phyloP scores from a whole-genome alignment of 2,113 vertebrate genomes.

The Grantiella picta region DNA sequence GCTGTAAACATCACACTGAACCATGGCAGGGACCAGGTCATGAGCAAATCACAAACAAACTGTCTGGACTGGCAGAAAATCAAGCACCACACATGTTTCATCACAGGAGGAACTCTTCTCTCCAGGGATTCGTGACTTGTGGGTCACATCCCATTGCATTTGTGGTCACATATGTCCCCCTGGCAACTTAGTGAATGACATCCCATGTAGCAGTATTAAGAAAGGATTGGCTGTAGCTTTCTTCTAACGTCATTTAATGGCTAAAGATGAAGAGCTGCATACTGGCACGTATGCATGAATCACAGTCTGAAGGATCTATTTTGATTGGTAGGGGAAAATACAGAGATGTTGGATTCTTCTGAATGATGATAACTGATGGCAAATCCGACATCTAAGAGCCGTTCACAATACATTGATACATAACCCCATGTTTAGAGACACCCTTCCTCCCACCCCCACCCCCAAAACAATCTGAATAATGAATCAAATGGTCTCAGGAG shows the following conservation, averaged over 20 bases:
- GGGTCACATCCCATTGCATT: background rate
- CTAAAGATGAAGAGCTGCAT: background rate
- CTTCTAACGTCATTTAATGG: background rate
- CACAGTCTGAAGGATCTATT: background rate
- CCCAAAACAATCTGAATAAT: constrained; percentile 71
- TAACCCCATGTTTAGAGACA: constrained; percentile 63
- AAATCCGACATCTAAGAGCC: constrained; percentile 39
- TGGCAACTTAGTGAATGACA: background rate
- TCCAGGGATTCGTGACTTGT: background rate
- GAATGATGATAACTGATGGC: constrained; percentile 22
- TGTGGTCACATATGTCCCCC: background rate
- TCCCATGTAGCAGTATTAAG: background rate
- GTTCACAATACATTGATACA: constrained; percentile 44
- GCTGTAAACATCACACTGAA: background rate
- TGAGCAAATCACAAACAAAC: background rate
- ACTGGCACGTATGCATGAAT: background rate
- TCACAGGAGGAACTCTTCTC: background rate
- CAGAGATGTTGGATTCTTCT: background rate
- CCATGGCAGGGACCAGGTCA: background rate
- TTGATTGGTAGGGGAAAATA: constrained; percentile 23
- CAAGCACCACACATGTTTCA: background rate
- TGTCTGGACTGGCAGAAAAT: background rate
- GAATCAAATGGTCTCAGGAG: constrained; percentile 73
- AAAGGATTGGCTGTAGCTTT: background rate
- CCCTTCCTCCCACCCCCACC: constrained; percentile 26